These are phyloP conservation scores for Sinocyclocheilus grahami DNA, from an alignment of 2,113 vertebrate genomes.

Conservation along the genomic window DNA sequence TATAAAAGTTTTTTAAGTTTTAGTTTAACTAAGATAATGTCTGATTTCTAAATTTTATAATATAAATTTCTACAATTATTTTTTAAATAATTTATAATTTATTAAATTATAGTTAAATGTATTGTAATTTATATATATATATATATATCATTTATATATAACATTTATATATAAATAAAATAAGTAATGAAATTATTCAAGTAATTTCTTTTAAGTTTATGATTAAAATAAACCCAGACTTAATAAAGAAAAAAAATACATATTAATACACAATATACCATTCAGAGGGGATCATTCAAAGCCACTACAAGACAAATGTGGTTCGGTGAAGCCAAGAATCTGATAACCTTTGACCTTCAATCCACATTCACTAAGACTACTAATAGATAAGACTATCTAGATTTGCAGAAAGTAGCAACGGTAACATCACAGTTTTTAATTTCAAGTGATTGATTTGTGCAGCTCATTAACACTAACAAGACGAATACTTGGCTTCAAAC, in stretches of 20 bases:
- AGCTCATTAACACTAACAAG: neutral
- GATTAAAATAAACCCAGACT: neutral
- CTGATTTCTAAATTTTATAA: no score
- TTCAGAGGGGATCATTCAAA: neutral
- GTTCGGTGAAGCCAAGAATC: neutral
- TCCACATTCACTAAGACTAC: neutral
- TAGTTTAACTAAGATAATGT: no score
- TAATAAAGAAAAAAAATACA: neutral
- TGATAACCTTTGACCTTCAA: neutral
- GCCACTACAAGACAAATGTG: neutral
- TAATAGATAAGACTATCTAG: slow-evolving; percentile 15
- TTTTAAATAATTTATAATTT: no score
- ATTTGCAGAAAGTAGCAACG: neutral
- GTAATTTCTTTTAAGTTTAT: neutral
- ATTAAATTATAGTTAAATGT: no score
- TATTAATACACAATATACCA: neutral
- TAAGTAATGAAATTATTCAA: no score
- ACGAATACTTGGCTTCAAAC: no score
- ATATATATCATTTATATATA: no score
- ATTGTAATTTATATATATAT: no score
- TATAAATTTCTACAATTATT: no score
- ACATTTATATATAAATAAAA: no score
- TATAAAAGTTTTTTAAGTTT: no score
- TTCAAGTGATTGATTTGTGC: neutral
- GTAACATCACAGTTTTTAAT: neutral